A percentile compares a stretch with the other conserved stretches of the same genome.
Conservation (phyloP, 2,888 invertebrate genomes). For the Synergus gifuensis region DNA sequence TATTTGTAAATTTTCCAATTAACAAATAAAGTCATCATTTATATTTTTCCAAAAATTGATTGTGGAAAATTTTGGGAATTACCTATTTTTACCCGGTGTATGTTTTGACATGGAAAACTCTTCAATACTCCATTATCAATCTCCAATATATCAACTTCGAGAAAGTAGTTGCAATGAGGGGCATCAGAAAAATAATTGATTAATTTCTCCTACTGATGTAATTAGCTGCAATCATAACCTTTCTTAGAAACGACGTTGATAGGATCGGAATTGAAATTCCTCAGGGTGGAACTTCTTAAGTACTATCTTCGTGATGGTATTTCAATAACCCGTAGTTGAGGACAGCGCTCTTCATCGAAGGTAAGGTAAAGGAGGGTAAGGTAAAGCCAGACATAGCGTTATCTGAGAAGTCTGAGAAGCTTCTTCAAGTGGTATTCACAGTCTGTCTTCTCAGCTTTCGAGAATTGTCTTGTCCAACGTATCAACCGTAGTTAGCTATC, state of each 20-base stretch:
- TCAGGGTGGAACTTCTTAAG: conserved; percentile 63
- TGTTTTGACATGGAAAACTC: no score
- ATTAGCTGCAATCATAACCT: not conserved
- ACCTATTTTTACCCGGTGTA: no score
- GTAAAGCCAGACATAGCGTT: conserved; percentile 39
- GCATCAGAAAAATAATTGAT: no score
- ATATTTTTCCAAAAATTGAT: no score
- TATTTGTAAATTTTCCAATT: no score
- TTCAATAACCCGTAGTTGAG: conserved; percentile 68
- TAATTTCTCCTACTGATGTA: not conserved
- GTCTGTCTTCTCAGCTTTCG: not conserved
- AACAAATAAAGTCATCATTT: no score
- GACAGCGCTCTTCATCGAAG: conserved; percentile 11
- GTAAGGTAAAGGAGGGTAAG: not conserved
- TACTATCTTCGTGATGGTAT: conserved; percentile 72
- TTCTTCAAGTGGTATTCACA: conserved; percentile 8
- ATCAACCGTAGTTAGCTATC: not conserved
- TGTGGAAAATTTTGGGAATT: no score
- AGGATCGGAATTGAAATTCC: conserved; percentile 74
- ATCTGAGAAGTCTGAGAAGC: conserved; percentile 39
- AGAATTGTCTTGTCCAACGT: not conserved
- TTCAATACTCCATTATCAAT: no score
- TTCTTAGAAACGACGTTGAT: conserved; percentile 43
- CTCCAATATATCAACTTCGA: no score
- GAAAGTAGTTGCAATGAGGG: no score